These are phyloP conservation scores for Hirtodrosophila confusa DNA, from an alignment of 2,888 invertebrate species.

Conservation along the genomic window DNA sequence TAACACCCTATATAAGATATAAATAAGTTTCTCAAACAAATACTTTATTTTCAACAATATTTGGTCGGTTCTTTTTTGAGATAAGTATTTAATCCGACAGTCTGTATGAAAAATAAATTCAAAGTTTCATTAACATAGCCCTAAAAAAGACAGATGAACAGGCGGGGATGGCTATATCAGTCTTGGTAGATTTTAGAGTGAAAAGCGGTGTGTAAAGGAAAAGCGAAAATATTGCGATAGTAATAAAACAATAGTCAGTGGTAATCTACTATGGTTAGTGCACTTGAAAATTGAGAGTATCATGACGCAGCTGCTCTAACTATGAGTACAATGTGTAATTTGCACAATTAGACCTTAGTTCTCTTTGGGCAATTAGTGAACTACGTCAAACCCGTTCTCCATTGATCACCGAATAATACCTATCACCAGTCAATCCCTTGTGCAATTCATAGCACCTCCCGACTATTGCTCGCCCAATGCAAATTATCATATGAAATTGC, in stretches of 20 bases:
- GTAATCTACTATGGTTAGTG: neutral
- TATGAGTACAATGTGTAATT: neutral
- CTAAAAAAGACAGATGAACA: no score
- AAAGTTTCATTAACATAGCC: no score
- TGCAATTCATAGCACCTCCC: conserved; percentile 33
- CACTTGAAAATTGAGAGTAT: conserved; percentile 8
- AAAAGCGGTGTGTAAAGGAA: no score
- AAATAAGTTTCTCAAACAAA: no score
- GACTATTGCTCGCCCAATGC: conserved; percentile 12
- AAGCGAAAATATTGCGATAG: no score
- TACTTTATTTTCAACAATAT: no score
- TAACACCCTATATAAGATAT: no score
- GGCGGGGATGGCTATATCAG: no score
- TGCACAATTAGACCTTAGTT: conserved; percentile 4
- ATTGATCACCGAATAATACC: conserved; percentile 5
- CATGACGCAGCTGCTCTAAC: conserved; percentile 1
- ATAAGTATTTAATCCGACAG: no score
- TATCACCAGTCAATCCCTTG: conserved; percentile 11
- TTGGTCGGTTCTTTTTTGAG: no score
- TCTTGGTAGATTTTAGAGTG: no score
- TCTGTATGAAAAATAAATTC: no score
- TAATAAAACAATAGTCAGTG: neutral
- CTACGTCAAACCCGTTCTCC: conserved; percentile 12
- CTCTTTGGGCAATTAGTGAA: conserved; percentile 12
- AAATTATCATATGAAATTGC: conserved; percentile 48